Conservation (phyloP, 2,888 invertebrate species). For the Operophtera brumata region DNA sequence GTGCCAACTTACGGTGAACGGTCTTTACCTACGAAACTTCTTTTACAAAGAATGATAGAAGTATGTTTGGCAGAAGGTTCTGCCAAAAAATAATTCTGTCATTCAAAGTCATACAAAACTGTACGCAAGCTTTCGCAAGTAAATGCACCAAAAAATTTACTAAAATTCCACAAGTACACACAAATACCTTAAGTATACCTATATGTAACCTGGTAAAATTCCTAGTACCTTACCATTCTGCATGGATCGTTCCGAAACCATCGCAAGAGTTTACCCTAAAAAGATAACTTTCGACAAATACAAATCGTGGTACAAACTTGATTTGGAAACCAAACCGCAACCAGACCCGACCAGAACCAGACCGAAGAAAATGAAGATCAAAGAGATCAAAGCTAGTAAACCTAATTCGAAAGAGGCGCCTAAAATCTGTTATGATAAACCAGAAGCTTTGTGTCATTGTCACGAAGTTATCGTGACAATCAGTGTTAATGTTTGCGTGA, state of each 20-base stretch:
- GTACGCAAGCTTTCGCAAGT: neutral
- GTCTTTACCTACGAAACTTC: neutral
- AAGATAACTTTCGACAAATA: conserved; percentile 39
- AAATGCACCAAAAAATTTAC: neutral
- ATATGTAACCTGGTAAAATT: no score
- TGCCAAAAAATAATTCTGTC: neutral
- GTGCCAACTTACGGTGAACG: no score
- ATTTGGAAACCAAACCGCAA: conserved; percentile 26
- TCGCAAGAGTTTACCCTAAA: neutral
- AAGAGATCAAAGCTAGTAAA: no score
- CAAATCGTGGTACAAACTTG: conserved; percentile 53
- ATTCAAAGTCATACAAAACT: neutral
- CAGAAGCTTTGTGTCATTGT: conserved; percentile 10
- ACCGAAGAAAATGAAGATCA: neutral
- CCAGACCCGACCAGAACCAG: neutral
- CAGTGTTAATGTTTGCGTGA: conserved; percentile 29
- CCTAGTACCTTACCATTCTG: neutral
- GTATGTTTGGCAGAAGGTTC: no score
- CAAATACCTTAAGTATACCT: no score
- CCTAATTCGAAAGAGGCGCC: neutral
- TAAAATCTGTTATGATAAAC: conserved; percentile 9
- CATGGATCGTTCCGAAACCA: conserved; percentile 4
- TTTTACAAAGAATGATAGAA: neutral
- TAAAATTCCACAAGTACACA: neutral
- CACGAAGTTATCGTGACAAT: conserved; percentile 28